These are phyloP conservation scores for Noctilio leporinus DNA, from an alignment of 2,113 vertebrate genomes.

Conservation along the genomic window DNA sequence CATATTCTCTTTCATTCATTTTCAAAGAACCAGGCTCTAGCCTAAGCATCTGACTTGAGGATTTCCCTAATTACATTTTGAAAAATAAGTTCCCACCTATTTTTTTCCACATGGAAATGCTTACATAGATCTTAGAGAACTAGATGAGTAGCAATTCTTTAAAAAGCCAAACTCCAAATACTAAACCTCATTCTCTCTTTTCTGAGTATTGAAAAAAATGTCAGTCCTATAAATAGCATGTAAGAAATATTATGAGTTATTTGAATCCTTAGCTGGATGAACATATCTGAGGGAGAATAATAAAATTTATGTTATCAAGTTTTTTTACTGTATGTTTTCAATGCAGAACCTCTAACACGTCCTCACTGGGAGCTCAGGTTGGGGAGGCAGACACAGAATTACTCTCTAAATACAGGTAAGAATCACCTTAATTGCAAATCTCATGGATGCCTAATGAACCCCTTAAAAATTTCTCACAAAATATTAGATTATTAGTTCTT, in stretches of 20 bases:
- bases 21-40: slow-evolving; percentile 31
- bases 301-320: slow-evolving; percentile 47
- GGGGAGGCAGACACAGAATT: neutral
- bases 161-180: slow-evolving; percentile 49
- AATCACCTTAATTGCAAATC: neutral
- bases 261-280: slow-evolving; percentile 62
- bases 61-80: slow-evolving; percentile 46
- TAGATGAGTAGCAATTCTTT: slow-evolving; percentile 53
- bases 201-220: slow-evolving; percentile 45
- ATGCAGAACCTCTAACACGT: slow-evolving; percentile 50
- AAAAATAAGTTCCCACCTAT: slow-evolving; percentile 3
- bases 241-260: slow-evolving; percentile 48
- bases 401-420: neutral
- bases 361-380: neutral
- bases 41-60: slow-evolving; percentile 31
- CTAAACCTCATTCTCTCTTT: slow-evolving; percentile 35
- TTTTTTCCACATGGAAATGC: slow-evolving; percentile 40
- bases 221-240: slow-evolving; percentile 52
- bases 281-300: slow-evolving; percentile 37
- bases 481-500: neutral
- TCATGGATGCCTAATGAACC: neutral
- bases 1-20: slow-evolving; percentile 32
- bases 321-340: slow-evolving; percentile 31
- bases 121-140: slow-evolving; percentile 40
- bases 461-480: neutral